Evolutionary conservation across 2,888 invertebrate genomes (phyloP).

Genomic region (Hylaea fasciaria): DNA sequence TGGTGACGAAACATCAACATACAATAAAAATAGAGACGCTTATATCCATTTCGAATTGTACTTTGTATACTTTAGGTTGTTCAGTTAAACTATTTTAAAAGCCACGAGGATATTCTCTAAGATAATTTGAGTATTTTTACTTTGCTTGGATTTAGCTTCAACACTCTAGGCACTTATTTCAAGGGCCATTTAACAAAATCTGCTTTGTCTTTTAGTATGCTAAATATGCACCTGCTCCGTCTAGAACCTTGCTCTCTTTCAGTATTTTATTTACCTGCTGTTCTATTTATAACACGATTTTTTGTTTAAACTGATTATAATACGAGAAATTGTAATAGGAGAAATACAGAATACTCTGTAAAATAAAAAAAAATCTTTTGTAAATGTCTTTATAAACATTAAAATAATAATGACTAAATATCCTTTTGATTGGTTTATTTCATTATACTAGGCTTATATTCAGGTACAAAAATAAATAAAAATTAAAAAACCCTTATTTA

Average conservation of each 20-base stretch:
- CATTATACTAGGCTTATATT: slow-evolving; percentile 20
- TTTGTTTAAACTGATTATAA: no score
- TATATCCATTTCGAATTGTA: no score
- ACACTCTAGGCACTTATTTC: slow-evolving; percentile 5
- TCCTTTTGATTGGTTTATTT: slow-evolving; percentile 1
- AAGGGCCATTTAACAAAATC: slow-evolving; percentile 10
- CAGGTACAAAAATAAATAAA: slow-evolving; percentile 41
- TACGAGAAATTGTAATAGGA: no score
- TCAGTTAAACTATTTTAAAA: no score
- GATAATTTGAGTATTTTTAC: not conserved
- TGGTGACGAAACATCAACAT: no score
- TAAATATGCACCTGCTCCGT: slow-evolving; percentile 16
- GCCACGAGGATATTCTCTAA: no score
- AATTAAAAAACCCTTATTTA: slow-evolving; percentile 3
- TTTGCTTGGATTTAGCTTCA: not conserved
- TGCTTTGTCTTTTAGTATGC: slow-evolving; percentile 30
- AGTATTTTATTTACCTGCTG: not conserved
- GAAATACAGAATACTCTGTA: no score
- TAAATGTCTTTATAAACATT: no score
- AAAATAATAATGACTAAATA: not conserved
- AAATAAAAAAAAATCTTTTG: no score
- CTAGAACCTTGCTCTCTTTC: slow-evolving; percentile 7
- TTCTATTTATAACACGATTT: not conserved
- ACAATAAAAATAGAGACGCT: no score
- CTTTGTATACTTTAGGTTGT: no score